A percentile compares a stretch with the other conserved stretches of the same genome.
phyloP scores from a whole-genome alignment of 1,140 invertebrate species.

The Monomorium pharaonis region DNA sequence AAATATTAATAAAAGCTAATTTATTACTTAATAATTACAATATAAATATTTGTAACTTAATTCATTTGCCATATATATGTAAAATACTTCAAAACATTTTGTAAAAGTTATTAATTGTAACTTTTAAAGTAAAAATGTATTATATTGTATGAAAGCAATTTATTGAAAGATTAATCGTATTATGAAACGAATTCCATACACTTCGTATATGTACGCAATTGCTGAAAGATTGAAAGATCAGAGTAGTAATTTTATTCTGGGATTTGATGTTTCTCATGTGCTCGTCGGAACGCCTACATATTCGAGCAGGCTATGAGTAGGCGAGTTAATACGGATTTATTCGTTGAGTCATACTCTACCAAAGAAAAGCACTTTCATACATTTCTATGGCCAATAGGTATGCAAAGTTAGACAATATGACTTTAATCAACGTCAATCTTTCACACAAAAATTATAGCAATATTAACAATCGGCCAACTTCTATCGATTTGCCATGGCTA shows the following conservation, averaged over 20 bases:
- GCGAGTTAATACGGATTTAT: constrained; percentile 1
- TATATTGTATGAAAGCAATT: not conserved
- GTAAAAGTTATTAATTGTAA: not conserved
- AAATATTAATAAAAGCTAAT: not conserved
- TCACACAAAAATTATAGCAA: not conserved
- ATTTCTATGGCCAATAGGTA: not conserved
- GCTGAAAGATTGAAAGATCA: not conserved
- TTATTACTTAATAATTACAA: not conserved
- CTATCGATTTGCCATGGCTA: not conserved
- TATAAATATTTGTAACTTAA: not conserved
- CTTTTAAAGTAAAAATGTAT: not conserved
- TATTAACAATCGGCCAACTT: not conserved
- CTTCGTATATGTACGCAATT: not conserved
- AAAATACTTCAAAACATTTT: not conserved
- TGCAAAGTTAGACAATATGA: not conserved
- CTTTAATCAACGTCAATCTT: not conserved
- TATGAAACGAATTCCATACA: not conserved
- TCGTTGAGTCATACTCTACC: not conserved
- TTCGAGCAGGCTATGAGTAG: not conserved
- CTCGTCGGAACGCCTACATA: not conserved
- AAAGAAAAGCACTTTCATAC: not conserved
- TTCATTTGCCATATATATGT: not conserved
- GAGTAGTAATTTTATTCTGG: not conserved
- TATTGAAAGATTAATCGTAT: not conserved
- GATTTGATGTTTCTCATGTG: not conserved